Conservation (phyloP, 1,140 invertebrate genomes). For the Pemphigus obesinymphae region DNA sequence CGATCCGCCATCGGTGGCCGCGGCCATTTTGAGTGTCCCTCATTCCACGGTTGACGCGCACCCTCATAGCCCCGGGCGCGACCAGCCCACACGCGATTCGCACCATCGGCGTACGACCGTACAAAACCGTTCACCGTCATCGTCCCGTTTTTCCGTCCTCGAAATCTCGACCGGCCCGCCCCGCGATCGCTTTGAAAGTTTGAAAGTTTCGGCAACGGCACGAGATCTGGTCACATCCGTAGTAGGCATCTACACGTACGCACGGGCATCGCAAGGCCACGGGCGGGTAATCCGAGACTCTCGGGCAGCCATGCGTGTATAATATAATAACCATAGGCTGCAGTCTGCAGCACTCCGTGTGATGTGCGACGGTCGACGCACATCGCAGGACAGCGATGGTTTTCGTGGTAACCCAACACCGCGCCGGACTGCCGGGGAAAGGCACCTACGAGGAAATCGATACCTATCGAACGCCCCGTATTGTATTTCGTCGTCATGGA, state of each 20-base stretch:
- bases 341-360: too few relatives aligned
- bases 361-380: neutral
- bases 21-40: slow-evolving; percentile 12
- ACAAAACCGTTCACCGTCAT: neutral
- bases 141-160: too few relatives aligned
- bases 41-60: neutral
- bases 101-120: neutral
- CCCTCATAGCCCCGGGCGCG: neutral
- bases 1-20: neutral
- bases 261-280: neutral
- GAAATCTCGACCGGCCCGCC: neutral
- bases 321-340: too few relatives aligned
- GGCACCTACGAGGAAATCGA: neutral
- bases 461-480: neutral
- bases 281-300: neutral
- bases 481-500: neutral
- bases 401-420: neutral
- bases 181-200: neutral
- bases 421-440: neutral
- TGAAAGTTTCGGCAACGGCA: neutral
- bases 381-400: neutral
- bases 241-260: too few relatives aligned
- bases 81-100: neutral
- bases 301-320: neutral
- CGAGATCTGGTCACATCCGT: neutral